Evolutionary conservation across 2,797 vertebrate genomes (phyloP), one percentile per base, ranked within the genome.

Genomic region (Paramormyrops hopkinsi): DNA sequence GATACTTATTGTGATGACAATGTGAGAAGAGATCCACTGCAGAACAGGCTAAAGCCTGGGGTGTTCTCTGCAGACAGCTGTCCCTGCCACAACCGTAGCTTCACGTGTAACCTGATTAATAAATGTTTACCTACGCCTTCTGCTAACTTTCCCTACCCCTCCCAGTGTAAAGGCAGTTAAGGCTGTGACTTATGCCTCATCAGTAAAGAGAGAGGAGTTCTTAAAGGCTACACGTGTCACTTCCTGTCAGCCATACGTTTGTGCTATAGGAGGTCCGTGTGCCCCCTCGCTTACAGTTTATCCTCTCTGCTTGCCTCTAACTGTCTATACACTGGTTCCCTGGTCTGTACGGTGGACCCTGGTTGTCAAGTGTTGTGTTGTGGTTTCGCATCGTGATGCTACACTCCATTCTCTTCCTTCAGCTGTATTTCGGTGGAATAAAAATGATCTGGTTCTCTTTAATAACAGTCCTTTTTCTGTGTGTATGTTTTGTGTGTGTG

Each of bases 371-470:
- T 84, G 50, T 84, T 87, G 59, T 86, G 56, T 76, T 76, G 29
- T 54, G 85, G 65, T 90, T 69, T 50, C 19, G 12, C 88, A 76
- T 86, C 29, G 33, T 89, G 90, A n/a, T 69, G 88, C 69, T 89
- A 46, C 88, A 87, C 85, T 65, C 86, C 90, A 89, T 90, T 25
- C 84, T 73, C 62, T 89, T 76, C 59, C 50, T 89, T 87, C 83
- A 86, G 48, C 53, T 87, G 88, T 89, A 82, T 51, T 89, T 62
- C 41, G 48, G 69, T 73, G 88, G 65, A 90, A 83, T 12, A 84
- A 69, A 29, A 54, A 22, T 22, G 29, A 86, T n/a, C 41, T 53
- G 22, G 37, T n/a, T 25, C 44, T n/a, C 54, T 87, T 62, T 90
- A 90, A 90, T 86, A 62, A 88, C 12, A 65, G 56, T 88, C 53